Evolutionary conservation across 2,113 vertebrate species (phyloP).

Genomic region (Peromyscus californicus): DNA sequence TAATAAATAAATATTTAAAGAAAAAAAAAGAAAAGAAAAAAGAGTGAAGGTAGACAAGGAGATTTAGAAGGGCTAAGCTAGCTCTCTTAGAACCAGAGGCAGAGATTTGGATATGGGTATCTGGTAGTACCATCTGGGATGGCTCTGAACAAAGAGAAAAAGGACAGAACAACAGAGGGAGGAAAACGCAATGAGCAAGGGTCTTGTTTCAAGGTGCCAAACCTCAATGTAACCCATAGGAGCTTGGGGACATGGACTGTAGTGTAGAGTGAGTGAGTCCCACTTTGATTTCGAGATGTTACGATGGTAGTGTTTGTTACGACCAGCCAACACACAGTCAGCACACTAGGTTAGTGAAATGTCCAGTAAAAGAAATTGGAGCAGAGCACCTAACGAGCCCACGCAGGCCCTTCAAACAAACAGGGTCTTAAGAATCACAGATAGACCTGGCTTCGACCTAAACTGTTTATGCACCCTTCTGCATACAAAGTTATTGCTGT

Average conservation of each 20-base stretch:
- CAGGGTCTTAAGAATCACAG: not conserved
- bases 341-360: not conserved
- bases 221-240: not conserved
- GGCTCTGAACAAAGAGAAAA: not conserved
- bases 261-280: too few relatives aligned
- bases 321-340: not conserved
- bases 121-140: not conserved
- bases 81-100: not conserved
- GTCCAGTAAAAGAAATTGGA: not conserved
- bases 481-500: not conserved
- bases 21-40: not conserved
- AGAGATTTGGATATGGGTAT: not conserved
- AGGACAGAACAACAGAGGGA: not conserved
- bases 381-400: not conserved
- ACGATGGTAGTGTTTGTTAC: not conserved
- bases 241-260: not conserved
- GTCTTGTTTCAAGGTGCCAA: not conserved
- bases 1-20: not conserved
- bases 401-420: not conserved
- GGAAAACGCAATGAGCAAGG: not conserved
- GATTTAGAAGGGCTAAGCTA: not conserved
- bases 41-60: not conserved
- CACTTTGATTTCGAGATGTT: not conserved
- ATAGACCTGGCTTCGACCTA: not conserved
- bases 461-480: not conserved